Conservation (phyloP, 2,797 vertebrate species). For the Sphenopsis melanotis region DNA sequence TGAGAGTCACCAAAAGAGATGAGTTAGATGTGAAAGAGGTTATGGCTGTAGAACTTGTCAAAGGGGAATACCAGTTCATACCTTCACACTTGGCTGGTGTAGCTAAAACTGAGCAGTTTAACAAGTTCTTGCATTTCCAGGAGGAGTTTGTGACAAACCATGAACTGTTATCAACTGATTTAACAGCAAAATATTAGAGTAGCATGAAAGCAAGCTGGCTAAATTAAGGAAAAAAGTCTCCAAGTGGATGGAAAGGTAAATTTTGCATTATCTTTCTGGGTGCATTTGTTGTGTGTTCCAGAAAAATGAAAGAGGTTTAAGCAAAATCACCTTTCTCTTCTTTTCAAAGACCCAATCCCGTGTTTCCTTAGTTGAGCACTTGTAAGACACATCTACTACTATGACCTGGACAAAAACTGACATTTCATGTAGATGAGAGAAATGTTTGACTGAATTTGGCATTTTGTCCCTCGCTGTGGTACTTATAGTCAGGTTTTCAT, state of each 20-base stretch:
- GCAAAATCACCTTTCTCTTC: not conserved
- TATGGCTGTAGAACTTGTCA: not conserved
- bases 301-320: not conserved
- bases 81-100: slow-evolving; percentile 26
- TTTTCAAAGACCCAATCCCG: not conserved
- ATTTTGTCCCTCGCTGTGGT: not conserved
- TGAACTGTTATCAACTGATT: slow-evolving; percentile 30
- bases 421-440: not conserved
- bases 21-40: slow-evolving; percentile 32
- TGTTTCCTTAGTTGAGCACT: not conserved
- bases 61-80: not conserved
- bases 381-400: not conserved
- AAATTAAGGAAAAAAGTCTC: slow-evolving; percentile 53
- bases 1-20: not conserved
- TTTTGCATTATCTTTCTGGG: not conserved
- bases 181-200: slow-evolving; percentile 32
- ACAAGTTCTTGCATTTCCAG: slow-evolving; percentile 63
- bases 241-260: not conserved
- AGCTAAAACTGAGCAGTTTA: slow-evolving; percentile 58
- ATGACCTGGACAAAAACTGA: not conserved
- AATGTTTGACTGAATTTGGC: not conserved
- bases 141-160: slow-evolving; percentile 40
- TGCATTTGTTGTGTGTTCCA: not conserved
- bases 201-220: slow-evolving; percentile 70
- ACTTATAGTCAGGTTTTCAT: not conserved